Evolutionary conservation across 1,140 invertebrate genomes (phyloP), one percentile per base, ranked within the genome.

Genomic region (Rhagoletis zephyria): DNA sequence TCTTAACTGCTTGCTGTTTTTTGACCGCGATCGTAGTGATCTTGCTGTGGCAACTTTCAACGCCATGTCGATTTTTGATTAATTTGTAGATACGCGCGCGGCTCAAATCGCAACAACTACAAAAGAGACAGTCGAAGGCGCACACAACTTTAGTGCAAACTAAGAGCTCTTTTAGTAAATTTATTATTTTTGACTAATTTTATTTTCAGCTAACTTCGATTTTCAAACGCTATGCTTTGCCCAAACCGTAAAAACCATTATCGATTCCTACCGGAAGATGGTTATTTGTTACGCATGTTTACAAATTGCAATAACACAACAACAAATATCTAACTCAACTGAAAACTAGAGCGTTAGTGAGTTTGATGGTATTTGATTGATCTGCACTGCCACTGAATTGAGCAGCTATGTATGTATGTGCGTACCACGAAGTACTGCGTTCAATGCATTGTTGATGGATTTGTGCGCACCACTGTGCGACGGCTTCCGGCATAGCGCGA

Each of bases 221-320:
- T 40, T 70, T 70, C 59, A 77, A 19, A 63, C 40, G 85, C 64
- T 87, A 12, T 60, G 30, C 40, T 65, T 87, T 65, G 61, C 42
- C 16, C 67, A 48, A 65, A 64, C 40, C 63, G 42, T 87, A 64
- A 64, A 30, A 81, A 81, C 74, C 74, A 81, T 81, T 56, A 81
- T n/a, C 74, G n/a, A 81, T 81, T 81, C 74, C 74, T 19, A 87
- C 87, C 87, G 87, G 87, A 87, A 74, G 87, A 77, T 87, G 48
- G 67, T 87, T 81, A 88, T 88, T 88, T 85, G 87, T 60, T 88
- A 88, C 87, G 87, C 87, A 86, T 85, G 87, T 88, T 74, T 63
- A 81, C 87, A 87, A 87, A 87, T 81, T 19, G 67, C 65, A 77
- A 87, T 19, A 67, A 85, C 74, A 81, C 2, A 81, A 0, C 2